Percentiles rank a stretch among this genome's conserved stretches.
These are phyloP conservation scores for Neodiprion pinetum DNA, from an alignment of 1,140 invertebrate genomes.

Conservation along the genomic window DNA sequence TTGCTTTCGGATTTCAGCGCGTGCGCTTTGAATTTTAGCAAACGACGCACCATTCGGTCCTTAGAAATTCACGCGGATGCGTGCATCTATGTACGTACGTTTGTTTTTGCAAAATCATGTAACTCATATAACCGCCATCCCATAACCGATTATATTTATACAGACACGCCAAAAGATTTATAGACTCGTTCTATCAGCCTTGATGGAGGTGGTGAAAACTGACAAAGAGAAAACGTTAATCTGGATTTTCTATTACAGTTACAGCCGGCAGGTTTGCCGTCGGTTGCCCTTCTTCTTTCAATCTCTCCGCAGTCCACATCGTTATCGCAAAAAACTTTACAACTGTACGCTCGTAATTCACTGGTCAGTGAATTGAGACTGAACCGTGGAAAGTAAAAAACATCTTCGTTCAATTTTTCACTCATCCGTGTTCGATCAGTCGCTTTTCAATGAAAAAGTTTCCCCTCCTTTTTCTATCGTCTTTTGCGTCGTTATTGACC, in stretches of 20 bases:
- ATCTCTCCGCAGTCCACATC: background rate
- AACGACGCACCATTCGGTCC: too few species aligned
- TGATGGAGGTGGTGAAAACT: slow-evolving; percentile 2
- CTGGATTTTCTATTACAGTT: background rate
- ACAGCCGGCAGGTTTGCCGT: background rate
- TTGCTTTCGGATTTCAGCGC: too few species aligned
- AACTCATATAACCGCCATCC: too few species aligned
- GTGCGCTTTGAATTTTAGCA: too few species aligned
- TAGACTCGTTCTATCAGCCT: background rate
- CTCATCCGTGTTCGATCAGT: background rate
- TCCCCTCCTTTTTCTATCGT: too few species aligned
- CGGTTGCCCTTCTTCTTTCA: too few species aligned
- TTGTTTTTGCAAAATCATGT: background rate
- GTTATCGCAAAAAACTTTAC: background rate
- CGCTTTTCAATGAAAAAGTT: background rate
- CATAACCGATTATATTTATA: too few species aligned
- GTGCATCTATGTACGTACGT: background rate
- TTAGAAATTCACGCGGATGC: background rate
- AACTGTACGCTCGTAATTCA: background rate
- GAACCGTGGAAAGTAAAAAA: background rate
- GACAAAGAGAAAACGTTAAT: background rate
- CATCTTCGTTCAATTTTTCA: background rate
- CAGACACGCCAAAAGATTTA: background rate
- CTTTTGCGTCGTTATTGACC: too few species aligned
- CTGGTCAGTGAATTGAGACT: background rate